Base-by-base conservation (phyloP, 1,140 invertebrate species). In the Heliconius nattereri region DNA sequence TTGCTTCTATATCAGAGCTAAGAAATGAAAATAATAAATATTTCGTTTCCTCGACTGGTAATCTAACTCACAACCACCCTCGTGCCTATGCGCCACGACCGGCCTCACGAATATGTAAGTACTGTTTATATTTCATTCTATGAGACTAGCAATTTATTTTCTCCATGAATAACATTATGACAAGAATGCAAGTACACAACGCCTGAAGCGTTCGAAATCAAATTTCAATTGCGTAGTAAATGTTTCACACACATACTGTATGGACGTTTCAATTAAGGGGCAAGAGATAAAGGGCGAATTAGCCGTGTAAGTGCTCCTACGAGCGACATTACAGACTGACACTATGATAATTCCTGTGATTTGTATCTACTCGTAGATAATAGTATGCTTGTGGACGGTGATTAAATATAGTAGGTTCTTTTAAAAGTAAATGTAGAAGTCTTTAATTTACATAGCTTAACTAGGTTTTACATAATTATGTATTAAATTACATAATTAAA, bases 191-290 rank as follows among this genome's bases (percentile, higher is more conserved):
- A 76, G 45, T 80, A 52, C 79, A 76, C 78, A 81, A 70, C 78
- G 74, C 84, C 76, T 71, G 71, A 76, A 75, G 84, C 84, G 73
- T 76, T 80, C 73, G 79, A 80, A 83, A 81, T 78, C 84, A 83
- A 85, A 84, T 84, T 84, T 84, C 81, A 84, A 84, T 84, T 84
- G 83, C 60, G 29, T 66, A 66, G 60, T 66, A 66, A 26, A 66
- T 29, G 60, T 66, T 66, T 66, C 60, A 81, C 75, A 82, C 81
- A 82, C 66, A 75, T 52, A 80, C 70, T 73, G 76, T 45, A 75
- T 83, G 73, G 81, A 85, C 83, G 74, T 85, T 85, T 85, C 83
- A 85, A 85, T 85, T 85, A 85, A 81, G 78, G 79, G 35, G 76
- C 60, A 81, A 72, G 72, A 83, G 82, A 83, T 85, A 83, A 85